Conservation (phyloP, 2,888 invertebrate species). For the Aleiodes leptofemur region DNA sequence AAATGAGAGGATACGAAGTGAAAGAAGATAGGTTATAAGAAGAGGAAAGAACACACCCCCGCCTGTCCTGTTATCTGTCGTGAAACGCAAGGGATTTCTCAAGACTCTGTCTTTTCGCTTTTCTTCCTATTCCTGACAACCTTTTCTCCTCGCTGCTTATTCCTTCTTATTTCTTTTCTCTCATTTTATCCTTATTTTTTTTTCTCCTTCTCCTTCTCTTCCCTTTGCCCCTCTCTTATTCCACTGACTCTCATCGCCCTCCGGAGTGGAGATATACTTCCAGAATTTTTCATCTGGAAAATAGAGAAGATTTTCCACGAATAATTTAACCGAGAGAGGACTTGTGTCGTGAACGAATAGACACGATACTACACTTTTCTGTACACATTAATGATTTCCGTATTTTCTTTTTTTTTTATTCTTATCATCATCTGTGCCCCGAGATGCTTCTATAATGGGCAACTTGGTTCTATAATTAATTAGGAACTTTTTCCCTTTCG, state of each 20-base stretch:
- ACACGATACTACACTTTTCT: conserved; percentile 34
- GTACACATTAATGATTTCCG: conserved; percentile 23
- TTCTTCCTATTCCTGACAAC: conserved; percentile 36
- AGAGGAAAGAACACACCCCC: not conserved
- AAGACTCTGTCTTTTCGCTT: conserved; percentile 40
- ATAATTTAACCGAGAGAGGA: conserved; percentile 38
- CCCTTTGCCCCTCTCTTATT: not conserved
- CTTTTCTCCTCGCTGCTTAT: conserved; percentile 27
- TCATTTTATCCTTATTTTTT: not conserved
- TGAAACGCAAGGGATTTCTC: conserved; percentile 32
- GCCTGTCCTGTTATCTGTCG: conserved; percentile 15
- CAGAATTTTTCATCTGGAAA: conserved; percentile 42
- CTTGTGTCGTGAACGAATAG: conserved; percentile 27
- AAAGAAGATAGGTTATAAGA: conserved; percentile 14
- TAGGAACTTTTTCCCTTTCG: no score
- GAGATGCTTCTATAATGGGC: no score
- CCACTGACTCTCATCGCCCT: conserved; percentile 17
- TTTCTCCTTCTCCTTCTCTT: not conserved
- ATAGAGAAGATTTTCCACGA: conserved; percentile 41
- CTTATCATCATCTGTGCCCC: not conserved
- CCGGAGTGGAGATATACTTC: conserved; percentile 27
- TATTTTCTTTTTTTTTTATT: conserved; percentile 11
- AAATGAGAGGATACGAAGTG: conserved; percentile 32
- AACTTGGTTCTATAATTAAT: not conserved
- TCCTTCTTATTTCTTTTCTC: conserved; percentile 9